Evolutionary conservation across 2,888 invertebrate species (phyloP), one percentile per base, ranked within the genome.

Genomic region (Drosophila histrio): DNA sequence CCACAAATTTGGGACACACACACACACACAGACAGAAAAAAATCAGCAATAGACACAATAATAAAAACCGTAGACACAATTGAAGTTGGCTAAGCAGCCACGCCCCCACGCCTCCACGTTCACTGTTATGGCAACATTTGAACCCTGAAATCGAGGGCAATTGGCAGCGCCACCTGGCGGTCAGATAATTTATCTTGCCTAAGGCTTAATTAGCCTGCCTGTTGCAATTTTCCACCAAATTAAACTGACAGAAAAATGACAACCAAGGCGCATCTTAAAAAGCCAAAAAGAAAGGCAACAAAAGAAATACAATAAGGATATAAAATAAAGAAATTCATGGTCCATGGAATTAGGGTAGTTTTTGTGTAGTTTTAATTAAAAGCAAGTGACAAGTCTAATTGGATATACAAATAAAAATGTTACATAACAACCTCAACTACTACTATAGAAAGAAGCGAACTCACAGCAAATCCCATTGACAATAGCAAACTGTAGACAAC

Each of bases 171-270:
- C 73, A 84, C 82, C 85, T 85, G 75, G 43, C 61, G 79, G 82
- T 61, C 81, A 77, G 39, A 83, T 85, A 60, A 74, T 81, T 73
- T 81, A 73, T 85, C 62, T 65, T 56, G 60, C 32, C 86, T 4
- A 43, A 54, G 64, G 66, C 72, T 66, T 88, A 84, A 84, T 84
- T 84, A 88, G 79, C 82, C 41, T 56, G 77, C 67, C 63, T 56
- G 32, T 41, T 75, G 69, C 87, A 87, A 83, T 88, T 87, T 84
- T 84, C 78, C 88, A 57, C 54, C 62, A 73, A 84, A 88, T 88
- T 84, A 80, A 88, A 69, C 76, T 52, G 61, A 70, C 72, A 68
- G 64, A 49, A 77, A 61, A 54, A 7, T 53, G 52, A 65, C 50
- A 44, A 38, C 19, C 19, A 41, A 57, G 11, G 17, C 44, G 19